phyloP scores from a whole-genome alignment of 1,140 invertebrate genomes.

The Formica exsecta region DNA sequence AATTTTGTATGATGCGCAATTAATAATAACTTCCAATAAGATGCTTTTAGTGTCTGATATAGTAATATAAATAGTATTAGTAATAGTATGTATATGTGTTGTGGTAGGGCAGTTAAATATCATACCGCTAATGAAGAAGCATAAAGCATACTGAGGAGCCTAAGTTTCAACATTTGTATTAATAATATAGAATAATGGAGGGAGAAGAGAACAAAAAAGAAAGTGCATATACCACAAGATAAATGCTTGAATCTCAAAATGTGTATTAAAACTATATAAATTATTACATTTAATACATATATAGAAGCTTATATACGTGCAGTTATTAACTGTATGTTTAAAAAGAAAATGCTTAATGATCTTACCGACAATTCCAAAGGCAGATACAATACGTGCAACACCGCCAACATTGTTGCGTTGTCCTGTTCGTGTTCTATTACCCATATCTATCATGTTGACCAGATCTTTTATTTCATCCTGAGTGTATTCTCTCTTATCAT shows the following conservation, averaged over 20 bases:
- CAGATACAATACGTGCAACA: slow-evolving; percentile 92
- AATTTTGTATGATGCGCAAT: slow-evolving; percentile 56
- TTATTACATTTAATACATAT: slow-evolving; percentile 36
- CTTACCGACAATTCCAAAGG: slow-evolving; percentile 96
- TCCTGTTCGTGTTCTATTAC: slow-evolving; percentile 89
- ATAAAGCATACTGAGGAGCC: slow-evolving; percentile 56
- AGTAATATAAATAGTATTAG: slow-evolving; percentile 48
- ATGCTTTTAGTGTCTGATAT: slow-evolving; percentile 54
- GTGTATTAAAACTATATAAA: not conserved
- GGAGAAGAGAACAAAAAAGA: not conserved
- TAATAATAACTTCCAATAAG: slow-evolving; percentile 46
- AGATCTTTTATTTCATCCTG: slow-evolving; percentile 94
- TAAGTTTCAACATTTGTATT: slow-evolving; percentile 29
- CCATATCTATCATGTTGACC: slow-evolving; percentile 93
- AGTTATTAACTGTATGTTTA: slow-evolving; percentile 14
- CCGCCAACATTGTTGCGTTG: slow-evolving; percentile 86
- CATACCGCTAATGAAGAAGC: slow-evolving; percentile 36
- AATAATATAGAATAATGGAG: not conserved
- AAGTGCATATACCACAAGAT: slow-evolving; percentile 2
- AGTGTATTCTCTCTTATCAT: slow-evolving; percentile 97
- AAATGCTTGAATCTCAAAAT: slow-evolving; percentile 10
- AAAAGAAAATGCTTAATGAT: slow-evolving; percentile 12
- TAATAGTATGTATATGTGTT: slow-evolving; percentile 1
- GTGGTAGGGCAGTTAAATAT: not conserved
- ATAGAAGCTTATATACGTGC: slow-evolving; percentile 57